A percentile compares a stretch with the other conserved stretches of the same genome.
phyloP scores from a whole-genome alignment of 1,140 invertebrate species.

The silkworm (Bombyx mori) region DNA sequence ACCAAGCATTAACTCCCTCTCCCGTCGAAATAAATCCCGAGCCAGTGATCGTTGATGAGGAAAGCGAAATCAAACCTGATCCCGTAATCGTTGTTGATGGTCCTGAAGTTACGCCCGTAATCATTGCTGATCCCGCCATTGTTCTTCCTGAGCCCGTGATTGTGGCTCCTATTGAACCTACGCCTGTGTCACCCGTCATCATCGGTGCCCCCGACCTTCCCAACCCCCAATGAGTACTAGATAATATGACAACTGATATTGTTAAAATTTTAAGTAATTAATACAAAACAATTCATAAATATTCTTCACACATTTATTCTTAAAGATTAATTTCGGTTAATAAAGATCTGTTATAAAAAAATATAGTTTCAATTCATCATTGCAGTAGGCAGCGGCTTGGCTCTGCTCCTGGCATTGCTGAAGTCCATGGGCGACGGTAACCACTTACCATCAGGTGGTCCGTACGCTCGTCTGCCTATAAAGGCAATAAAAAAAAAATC shows the following conservation, averaged over 20 bases:
- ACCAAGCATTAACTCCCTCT: constrained; percentile 5
- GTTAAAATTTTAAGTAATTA: no score
- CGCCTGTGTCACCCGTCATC: constrained; percentile 12
- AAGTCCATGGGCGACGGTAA: no score
- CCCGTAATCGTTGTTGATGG: constrained; percentile 7
- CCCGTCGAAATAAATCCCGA: constrained; percentile 7
- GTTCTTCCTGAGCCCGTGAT: constrained; percentile 4
- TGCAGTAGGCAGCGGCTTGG: no score
- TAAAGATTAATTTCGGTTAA: no score
- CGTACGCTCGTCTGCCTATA: no score
- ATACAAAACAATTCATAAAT: no score
- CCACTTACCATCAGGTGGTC: no score
- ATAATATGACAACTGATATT: constrained; percentile 4
- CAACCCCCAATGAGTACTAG: constrained; percentile 15
- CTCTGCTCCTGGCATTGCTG: no score
- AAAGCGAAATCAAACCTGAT: constrained; percentile 6
- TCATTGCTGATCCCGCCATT: constrained; percentile 5
- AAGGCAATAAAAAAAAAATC: no score
- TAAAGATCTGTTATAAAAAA: no score
- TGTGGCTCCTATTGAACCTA: constrained; percentile 1
- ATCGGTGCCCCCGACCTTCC: constrained; percentile 26
- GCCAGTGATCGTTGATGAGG: constrained; percentile 12
- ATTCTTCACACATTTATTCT: no score
- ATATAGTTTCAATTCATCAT: no score
- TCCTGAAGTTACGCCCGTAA: constrained; percentile 7